Evolutionary conservation across 1,140 invertebrate genomes (phyloP).

Genomic region (Trichoplusia ni): DNA sequence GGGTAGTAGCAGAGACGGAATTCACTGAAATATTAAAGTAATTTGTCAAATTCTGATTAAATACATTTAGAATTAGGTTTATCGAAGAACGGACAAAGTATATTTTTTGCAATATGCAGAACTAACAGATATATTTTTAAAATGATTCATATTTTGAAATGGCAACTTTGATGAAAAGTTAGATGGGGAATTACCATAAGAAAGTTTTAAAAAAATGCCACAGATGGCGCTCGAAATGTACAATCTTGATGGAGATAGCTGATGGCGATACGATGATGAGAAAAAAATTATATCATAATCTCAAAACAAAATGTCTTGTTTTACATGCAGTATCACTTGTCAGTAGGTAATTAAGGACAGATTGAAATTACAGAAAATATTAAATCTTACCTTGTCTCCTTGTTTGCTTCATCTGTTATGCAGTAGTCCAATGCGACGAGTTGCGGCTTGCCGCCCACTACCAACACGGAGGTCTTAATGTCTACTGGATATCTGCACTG

Average conservation of each 20-base stretch:
- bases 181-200: too few relatives aligned
- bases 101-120: too few relatives aligned
- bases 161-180: too few relatives aligned
- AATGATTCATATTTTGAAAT: too few relatives aligned
- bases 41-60: background rate
- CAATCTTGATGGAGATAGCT: too few relatives aligned
- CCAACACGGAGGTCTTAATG: constrained; percentile 91
- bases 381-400: constrained; percentile 39
- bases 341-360: background rate
- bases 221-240: too few relatives aligned
- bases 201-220: too few relatives aligned
- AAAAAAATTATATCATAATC: too few relatives aligned
- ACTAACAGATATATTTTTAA: too few relatives aligned
- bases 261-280: too few relatives aligned
- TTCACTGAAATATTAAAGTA: constrained; percentile 82
- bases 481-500: constrained; percentile 91
- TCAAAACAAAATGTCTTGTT: too few relatives aligned
- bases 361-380: background rate
- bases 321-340: too few relatives aligned
- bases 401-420: constrained; percentile 79
- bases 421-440: constrained; percentile 91
- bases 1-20: constrained; percentile 94
- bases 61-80: background rate
- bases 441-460: constrained; percentile 86
- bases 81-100: background rate